phyloP scores from a whole-genome alignment of 2,113 vertebrate genomes.

The Cyanocitta stelleri region DNA sequence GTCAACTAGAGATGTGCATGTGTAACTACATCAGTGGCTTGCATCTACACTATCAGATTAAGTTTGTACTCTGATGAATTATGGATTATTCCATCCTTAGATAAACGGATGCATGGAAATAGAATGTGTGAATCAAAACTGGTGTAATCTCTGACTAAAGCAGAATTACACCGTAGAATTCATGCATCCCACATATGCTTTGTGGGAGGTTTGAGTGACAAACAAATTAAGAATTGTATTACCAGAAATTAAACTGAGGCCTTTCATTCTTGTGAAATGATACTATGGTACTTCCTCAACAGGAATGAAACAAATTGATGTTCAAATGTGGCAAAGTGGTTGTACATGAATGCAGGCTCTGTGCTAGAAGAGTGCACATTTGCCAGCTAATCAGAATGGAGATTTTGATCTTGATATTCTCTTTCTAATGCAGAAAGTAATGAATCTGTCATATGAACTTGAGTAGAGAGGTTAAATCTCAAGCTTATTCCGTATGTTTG shows the following conservation, averaged over 20 bases:
- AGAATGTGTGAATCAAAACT: neutral
- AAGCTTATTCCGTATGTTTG: constrained; percentile 17
- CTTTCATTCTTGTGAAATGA: constrained; percentile 10
- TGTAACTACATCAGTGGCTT: neutral
- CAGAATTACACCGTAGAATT: neutral
- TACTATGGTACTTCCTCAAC: neutral
- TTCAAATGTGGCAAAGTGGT: neutral
- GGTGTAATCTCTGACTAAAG: neutral
- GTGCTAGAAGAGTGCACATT: neutral
- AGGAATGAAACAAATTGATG: constrained; percentile 24
- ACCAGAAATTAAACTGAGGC: neutral
- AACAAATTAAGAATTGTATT: neutral
- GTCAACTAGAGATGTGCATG: neutral
- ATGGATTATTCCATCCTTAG: neutral
- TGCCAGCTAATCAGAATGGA: constrained; percentile 10
- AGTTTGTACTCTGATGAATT: neutral
- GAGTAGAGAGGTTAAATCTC: neutral
- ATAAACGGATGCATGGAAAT: neutral
- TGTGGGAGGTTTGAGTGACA: neutral
- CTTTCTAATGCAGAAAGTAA: constrained; percentile 37
- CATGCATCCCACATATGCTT: fast-evolving
- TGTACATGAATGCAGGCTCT: neutral
- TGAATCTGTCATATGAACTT: neutral
- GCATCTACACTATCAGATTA: neutral
- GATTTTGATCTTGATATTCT: constrained; percentile 24